Conservation (phyloP, 2,888 invertebrate species). For the Andrena bicolor region DNA sequence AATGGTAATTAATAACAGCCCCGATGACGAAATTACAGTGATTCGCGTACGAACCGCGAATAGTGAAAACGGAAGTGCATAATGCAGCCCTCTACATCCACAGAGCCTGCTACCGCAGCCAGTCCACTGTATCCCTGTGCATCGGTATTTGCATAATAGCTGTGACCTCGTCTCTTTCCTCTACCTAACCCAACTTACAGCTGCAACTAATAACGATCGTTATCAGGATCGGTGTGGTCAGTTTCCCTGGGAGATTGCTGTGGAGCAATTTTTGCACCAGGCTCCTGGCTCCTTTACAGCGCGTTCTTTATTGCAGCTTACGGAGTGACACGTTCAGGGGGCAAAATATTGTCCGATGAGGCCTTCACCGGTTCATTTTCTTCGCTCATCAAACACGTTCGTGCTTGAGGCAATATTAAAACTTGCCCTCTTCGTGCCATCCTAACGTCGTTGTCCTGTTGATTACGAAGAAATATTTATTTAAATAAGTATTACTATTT, state of each 20-base stretch:
- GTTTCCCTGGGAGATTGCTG: constrained; percentile 28
- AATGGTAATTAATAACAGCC: constrained; percentile 37
- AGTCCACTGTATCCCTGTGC: constrained; percentile 29
- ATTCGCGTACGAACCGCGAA: constrained; percentile 24
- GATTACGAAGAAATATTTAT: neutral
- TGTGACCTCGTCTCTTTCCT: constrained; percentile 35
- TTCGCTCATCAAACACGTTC: constrained; percentile 10
- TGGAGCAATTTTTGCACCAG: constrained; percentile 48
- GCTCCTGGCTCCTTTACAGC: constrained; percentile 34
- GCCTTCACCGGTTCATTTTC: neutral
- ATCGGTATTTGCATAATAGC: constrained; percentile 57
- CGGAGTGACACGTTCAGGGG: constrained; percentile 18
- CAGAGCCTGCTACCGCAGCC: constrained; percentile 11
- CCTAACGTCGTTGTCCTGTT: neutral
- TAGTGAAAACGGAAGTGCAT: constrained; percentile 35
- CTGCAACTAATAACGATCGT: constrained; percentile 35
- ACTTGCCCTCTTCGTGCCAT: neutral
- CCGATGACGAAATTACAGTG: constrained; percentile 37
- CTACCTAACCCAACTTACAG: constrained; percentile 30
- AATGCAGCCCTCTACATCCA: constrained; percentile 22
- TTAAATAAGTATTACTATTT: neutral
- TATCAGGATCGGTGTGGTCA: constrained; percentile 31
- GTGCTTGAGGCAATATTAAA: constrained; percentile 15
- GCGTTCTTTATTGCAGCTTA: constrained; percentile 41
- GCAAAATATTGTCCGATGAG: constrained; percentile 31